Base-by-base conservation (phyloP, 2,888 invertebrate genomes). In the Sarcophaga carnaria region DNA sequence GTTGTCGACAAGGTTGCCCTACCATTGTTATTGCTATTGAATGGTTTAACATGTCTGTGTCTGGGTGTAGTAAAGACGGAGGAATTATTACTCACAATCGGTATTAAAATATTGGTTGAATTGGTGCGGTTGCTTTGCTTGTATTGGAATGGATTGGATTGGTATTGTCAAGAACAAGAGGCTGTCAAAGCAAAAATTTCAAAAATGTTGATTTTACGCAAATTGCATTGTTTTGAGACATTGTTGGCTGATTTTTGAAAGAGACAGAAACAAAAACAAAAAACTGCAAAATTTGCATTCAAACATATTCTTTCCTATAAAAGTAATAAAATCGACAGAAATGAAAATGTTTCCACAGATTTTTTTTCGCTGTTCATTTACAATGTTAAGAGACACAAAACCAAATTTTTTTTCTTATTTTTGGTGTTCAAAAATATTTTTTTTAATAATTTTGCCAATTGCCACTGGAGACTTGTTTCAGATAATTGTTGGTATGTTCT, bases 181-280 rank as follows among this genome's bases (percentile, higher is more conserved):
- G 37, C 37, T 8, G 8, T 37, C 37, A 47, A 85, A 63, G 75
- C 62, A 85, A 81, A 85, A 74, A 27, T 78, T 81, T 69, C 27
- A 80, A 6, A 27, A 27, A 27, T 27, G 27, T 79, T 85, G 78
- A 75, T 85, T 83, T 83, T 86, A 83, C 83, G 85, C 76, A 79
- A 86, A 86, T 86, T 82, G 27, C 6, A 27, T 27, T 27, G 27
- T 6, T 6, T 27, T 27, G 6, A 27, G 27, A 6, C 27, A 27
- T 6, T 37, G 37, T 37, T 37, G 10, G 37, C 2, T 37, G 37
- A 37, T 37, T 37, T 37, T 37, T 37, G 8, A 37, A 37, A 8
- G 8, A 37, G 3, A 37, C 10, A 10, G 3, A 37, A 37, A 37
- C 10, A 37, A 37, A 8, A 27, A 27, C 6, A 27, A 27, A 27